phyloP scores from a whole-genome alignment of 2,113 vertebrate genomes.

The Nycticebus coucang region DNA sequence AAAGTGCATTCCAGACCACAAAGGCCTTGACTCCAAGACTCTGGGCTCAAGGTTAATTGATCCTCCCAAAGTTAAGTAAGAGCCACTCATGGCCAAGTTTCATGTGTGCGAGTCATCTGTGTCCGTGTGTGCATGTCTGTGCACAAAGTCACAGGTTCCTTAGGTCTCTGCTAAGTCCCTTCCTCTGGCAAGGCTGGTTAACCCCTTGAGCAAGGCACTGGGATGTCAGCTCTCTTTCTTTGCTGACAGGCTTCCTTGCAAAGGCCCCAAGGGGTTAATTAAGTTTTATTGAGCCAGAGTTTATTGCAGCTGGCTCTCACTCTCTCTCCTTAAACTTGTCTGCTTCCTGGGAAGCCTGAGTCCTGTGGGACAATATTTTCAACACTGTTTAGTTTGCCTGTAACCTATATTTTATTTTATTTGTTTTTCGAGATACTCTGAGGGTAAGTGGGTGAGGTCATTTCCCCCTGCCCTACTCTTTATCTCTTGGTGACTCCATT shows the following conservation, averaged over 20 bases:
- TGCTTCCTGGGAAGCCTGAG: constrained; percentile 73
- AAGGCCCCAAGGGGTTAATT: constrained; percentile 81
- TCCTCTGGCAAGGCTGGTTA: neutral
- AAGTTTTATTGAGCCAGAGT: constrained; percentile 78
- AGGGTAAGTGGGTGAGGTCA: constrained; percentile 63
- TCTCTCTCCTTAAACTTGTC: constrained; percentile 77
- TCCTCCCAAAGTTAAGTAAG: neutral
- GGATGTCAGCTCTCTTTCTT: neutral
- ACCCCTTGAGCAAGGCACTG: neutral
- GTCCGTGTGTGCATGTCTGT: accelerated
- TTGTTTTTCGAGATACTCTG: constrained; percentile 72
- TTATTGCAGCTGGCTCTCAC: constrained; percentile 76
- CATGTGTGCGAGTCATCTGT: neutral
- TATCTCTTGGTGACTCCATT: constrained; percentile 75
- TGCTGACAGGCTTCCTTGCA: constrained; percentile 50
- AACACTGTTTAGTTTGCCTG: constrained; percentile 77
- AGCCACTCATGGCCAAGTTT: neutral
- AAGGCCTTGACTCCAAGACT: neutral
- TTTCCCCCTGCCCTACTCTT: constrained; percentile 29
- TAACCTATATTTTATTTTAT: constrained; percentile 80
- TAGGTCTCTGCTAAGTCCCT: neutral
- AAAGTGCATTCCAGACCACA: neutral
- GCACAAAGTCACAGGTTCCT: neutral
- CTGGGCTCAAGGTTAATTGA: neutral
- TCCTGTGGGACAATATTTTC: constrained; percentile 80